Conservation (phyloP, 2,797 vertebrate genomes). For the Peromyscus nudipes region DNA sequence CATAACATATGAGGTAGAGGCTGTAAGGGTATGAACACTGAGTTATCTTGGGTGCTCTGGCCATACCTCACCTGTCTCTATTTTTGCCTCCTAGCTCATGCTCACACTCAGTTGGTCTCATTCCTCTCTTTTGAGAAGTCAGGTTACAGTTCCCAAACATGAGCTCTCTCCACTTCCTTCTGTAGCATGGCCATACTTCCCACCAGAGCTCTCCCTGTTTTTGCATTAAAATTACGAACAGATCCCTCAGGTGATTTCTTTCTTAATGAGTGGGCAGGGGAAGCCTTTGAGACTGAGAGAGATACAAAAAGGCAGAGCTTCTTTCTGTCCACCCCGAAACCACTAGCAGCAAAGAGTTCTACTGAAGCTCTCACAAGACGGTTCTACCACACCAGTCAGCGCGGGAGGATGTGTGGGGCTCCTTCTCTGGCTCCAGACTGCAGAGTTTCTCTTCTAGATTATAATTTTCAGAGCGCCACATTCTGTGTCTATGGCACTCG, state of each 20-base stretch:
- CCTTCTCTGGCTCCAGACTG: background rate
- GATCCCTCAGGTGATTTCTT: background rate
- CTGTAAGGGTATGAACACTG: too few species aligned
- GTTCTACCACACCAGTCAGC: background rate
- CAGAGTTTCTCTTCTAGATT: background rate
- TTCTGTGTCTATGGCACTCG: too few species aligned
- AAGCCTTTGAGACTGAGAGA: background rate
- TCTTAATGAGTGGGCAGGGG: background rate
- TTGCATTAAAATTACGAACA: too few species aligned
- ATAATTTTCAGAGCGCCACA: too few species aligned
- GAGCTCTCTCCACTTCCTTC: background rate
- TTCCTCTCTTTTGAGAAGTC: background rate
- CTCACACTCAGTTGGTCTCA: too few species aligned
- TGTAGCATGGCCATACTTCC: background rate
- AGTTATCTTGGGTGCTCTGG: background rate
- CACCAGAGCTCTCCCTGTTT: background rate
- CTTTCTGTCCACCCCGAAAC: background rate
- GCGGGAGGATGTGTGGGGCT: background rate
- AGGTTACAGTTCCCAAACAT: background rate
- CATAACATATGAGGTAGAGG: background rate
- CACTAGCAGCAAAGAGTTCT: background rate
- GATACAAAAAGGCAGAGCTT: background rate
- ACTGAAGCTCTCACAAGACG: background rate
- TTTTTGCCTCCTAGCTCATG: background rate
- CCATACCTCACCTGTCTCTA: background rate